Evolutionary conservation across 2,888 invertebrate genomes (phyloP).

Genomic region (Chymomyza amoena): DNA sequence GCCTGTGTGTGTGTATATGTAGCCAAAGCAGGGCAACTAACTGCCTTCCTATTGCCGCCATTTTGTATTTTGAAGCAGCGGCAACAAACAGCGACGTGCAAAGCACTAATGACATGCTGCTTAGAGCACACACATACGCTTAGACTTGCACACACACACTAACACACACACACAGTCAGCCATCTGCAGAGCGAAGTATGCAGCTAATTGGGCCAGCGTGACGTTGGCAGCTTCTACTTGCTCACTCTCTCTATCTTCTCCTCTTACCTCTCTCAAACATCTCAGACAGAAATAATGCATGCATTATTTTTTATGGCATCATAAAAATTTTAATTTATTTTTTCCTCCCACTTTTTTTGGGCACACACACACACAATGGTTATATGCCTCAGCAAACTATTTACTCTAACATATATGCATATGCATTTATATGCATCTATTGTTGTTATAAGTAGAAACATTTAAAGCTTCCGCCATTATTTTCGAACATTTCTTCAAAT

Average conservation of each 20-base stretch:
- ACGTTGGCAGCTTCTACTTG: constrained; percentile 34
- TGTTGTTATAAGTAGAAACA: not conserved
- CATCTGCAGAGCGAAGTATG: constrained; percentile 46
- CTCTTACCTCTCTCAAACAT: constrained; percentile 28
- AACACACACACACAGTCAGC: constrained; percentile 6
- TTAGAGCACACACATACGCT: constrained; percentile 28
- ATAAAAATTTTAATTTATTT: constrained; percentile 70
- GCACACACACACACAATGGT: constrained; percentile 8
- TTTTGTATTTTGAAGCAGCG: constrained; percentile 29
- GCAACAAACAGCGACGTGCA: constrained; percentile 25
- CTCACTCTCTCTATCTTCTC: not conserved
- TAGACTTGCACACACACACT: not conserved
- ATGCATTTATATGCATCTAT: not conserved
- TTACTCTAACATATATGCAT: not conserved
- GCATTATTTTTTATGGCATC: constrained; percentile 67
- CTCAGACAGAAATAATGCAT: constrained; percentile 18
- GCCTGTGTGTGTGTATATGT: not conserved
- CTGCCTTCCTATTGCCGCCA: constrained; percentile 17
- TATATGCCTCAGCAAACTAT: not conserved
- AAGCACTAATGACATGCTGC: constrained; percentile 44
- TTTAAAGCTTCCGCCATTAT: not conserved
- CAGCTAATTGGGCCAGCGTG: constrained; percentile 58
- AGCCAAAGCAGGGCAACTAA: not conserved
- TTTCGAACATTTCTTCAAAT: not conserved
- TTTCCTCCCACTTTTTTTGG: constrained; percentile 30